phyloP scores from a whole-genome alignment of 2,797 vertebrate genomes.

The Borostomias antarcticus region DNA sequence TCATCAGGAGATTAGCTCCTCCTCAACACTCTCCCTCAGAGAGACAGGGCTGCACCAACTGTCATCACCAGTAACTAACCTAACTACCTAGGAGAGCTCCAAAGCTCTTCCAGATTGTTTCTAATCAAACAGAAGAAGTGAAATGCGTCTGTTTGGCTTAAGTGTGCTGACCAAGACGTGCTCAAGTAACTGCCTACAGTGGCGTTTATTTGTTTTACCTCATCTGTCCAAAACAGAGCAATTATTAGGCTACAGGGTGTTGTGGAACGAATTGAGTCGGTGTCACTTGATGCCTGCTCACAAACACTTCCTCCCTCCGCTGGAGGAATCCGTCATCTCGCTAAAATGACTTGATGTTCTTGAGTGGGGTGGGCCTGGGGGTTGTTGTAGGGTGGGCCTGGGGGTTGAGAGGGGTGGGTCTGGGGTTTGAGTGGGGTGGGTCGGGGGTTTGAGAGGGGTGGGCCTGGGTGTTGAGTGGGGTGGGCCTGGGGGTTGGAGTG shows the following conservation, averaged over 20 bases:
- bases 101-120: constrained; percentile 75
- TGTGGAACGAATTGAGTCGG: not conserved
- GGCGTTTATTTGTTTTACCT: constrained; percentile 57
- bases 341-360: too few species aligned
- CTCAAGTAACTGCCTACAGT: constrained; percentile 70
- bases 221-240: not conserved
- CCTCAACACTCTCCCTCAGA: constrained; percentile 75
- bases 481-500: too few species aligned
- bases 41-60: too few species aligned
- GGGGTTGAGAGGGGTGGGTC: too few species aligned
- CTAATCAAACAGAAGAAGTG: constrained; percentile 80
- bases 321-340: too few species aligned
- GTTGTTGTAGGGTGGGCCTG: too few species aligned
- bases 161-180: constrained; percentile 68
- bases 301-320: constrained; percentile 34
- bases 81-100: constrained; percentile 63
- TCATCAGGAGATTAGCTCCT: constrained; percentile 82
- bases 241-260: not conserved
- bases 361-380: too few species aligned
- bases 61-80: too few species aligned
- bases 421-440: too few species aligned
- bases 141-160: constrained; percentile 73
- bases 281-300: not conserved
- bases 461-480: too few species aligned
- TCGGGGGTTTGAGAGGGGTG: too few species aligned